These are phyloP conservation scores for Vanessa atalanta DNA, from an alignment of 1,140 invertebrate genomes.

Conservation along the genomic window DNA sequence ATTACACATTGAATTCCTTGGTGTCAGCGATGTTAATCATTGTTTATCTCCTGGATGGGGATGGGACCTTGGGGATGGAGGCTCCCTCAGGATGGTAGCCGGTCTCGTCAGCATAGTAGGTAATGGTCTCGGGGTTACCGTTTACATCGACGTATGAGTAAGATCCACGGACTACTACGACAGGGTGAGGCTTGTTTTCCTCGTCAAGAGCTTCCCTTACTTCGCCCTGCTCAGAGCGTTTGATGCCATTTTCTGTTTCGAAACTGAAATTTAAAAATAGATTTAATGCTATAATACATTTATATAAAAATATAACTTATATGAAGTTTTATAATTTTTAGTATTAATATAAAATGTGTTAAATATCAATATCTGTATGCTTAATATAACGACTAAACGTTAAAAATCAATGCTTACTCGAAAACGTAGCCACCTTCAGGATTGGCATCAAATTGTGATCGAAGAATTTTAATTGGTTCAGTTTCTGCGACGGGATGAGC, in stretches of 20 bases:
- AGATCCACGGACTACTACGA: slow-evolving; percentile 68
- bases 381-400: too few species aligned
- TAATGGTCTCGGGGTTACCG: slow-evolving; percentile 61
- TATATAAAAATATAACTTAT: background rate
- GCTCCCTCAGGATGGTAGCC: slow-evolving; percentile 78
- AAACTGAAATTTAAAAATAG: slow-evolving; percentile 54
- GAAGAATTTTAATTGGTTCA: slow-evolving; percentile 56
- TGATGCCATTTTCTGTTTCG: slow-evolving; percentile 66
- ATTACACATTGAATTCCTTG: slow-evolving; percentile 29
- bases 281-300: background rate
- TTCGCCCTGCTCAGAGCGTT: slow-evolving; percentile 62
- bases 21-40: slow-evolving; percentile 14
- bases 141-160: slow-evolving; percentile 64
- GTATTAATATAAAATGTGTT: too few species aligned
- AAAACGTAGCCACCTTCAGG: slow-evolving; percentile 66
- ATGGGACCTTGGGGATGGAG: slow-evolving; percentile 57
- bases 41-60: slow-evolving; percentile 47
- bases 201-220: slow-evolving; percentile 68
- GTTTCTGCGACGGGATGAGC: slow-evolving; percentile 45
- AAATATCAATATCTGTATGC: too few species aligned
- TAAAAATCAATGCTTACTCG: slow-evolving; percentile 44
- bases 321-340: too few species aligned
- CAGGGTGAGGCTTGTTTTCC: slow-evolving; percentile 70
- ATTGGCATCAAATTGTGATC: slow-evolving; percentile 59
- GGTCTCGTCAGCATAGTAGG: slow-evolving; percentile 80